A percentile compares a stretch with the other conserved stretches of the same genome.
Evolutionary conservation across 2,113 vertebrate species (phyloP).

Genomic region (Toxotes chatareus): DNA sequence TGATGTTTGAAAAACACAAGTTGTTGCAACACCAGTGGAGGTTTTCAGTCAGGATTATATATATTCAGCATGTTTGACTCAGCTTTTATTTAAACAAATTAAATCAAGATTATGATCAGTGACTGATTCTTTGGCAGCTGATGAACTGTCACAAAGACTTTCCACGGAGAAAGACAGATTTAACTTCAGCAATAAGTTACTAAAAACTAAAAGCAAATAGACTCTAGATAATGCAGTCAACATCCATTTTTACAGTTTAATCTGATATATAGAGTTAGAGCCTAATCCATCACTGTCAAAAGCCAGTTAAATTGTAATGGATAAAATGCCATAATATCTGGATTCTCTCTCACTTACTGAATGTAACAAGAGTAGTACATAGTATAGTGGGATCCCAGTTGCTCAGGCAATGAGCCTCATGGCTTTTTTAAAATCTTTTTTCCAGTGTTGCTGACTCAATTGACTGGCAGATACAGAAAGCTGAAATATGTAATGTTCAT

Average conservation of each 20-base stretch:
- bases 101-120: slow-evolving; percentile 16
- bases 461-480: slow-evolving; percentile 27
- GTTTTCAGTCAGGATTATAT: not conserved
- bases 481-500: slow-evolving; percentile 19
- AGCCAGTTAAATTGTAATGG: slow-evolving; percentile 50
- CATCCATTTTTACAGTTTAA: slow-evolving; percentile 64
- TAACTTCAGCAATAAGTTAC: slow-evolving; percentile 25
- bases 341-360: slow-evolving; percentile 46
- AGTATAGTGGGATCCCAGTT: not conserved
- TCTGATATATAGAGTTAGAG: slow-evolving; percentile 63
- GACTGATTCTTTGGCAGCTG: slow-evolving; percentile 18
- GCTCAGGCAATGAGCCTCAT: slow-evolving; percentile 12
- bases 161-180: slow-evolving; percentile 23
- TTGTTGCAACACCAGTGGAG: not conserved
- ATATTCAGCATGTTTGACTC: slow-evolving; percentile 27
- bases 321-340: slow-evolving; percentile 57
- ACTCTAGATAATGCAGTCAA: slow-evolving; percentile 60
- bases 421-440: slow-evolving; percentile 10
- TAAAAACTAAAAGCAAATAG: slow-evolving; percentile 54
- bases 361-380: slow-evolving; percentile 35
- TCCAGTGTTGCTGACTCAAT: not conserved
- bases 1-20: no score
- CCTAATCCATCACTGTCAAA: slow-evolving; percentile 71
- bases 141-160: slow-evolving; percentile 11
- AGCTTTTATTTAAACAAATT: slow-evolving; percentile 11